Percentiles rank a stretch among this genome's conserved stretches.
phyloP scores from a whole-genome alignment of 1,140 invertebrate species.

The Lucilia cuprina region DNA sequence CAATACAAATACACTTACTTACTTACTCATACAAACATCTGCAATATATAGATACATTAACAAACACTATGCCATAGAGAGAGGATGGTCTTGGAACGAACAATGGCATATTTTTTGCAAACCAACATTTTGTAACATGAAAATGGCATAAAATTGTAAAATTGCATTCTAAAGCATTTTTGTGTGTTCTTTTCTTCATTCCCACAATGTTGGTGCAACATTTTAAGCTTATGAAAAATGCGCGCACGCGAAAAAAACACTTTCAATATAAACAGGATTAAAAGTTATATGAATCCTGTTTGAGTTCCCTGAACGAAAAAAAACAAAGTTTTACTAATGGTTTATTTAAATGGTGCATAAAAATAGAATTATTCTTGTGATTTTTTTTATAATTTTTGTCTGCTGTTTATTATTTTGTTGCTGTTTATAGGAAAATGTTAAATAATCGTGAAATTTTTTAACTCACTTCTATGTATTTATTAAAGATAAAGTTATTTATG shows the following conservation, averaged over 20 bases:
- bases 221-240: conserved; percentile 12
- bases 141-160: conserved; percentile 1
- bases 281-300: not conserved
- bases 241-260: not conserved
- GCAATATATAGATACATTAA: not conserved
- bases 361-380: not conserved
- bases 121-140: not conserved
- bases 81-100: not conserved
- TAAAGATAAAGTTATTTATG: not conserved
- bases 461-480: not conserved
- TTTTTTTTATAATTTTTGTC: not conserved
- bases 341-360: not conserved
- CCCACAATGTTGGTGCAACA: not conserved
- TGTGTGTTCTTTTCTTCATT: not conserved
- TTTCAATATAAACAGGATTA: not conserved
- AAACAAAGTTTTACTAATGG: not conserved
- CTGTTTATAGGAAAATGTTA: not conserved
- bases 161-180: not conserved
- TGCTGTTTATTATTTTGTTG: not conserved
- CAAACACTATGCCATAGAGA: not conserved
- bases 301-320: not conserved
- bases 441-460: not conserved
- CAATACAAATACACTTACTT: not conserved
- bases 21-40: not conserved
- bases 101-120: not conserved